Evolutionary conservation across 2,888 invertebrate genomes (phyloP), one percentile per base, ranked within the genome.

Genomic region (Luperina nickerlii): DNA sequence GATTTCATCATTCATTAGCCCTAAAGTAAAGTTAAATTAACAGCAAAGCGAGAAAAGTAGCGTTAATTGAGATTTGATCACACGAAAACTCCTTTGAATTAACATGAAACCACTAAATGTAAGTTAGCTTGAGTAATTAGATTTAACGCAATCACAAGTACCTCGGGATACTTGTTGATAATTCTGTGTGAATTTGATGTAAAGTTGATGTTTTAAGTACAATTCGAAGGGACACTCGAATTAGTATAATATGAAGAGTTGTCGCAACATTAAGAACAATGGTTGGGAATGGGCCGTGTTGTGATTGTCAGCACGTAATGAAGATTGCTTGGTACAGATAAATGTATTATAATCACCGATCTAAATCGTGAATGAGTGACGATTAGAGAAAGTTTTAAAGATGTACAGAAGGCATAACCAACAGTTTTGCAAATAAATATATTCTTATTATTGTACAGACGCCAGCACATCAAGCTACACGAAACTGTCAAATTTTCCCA

Each of bases 211-310:
- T 67, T 79, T 73, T 72, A 81, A 51, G 27, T 74, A 60, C 74
- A 77, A 79, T 83, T 70, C 32, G 66, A 86, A 87, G 89, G 90
- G 88, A 80, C 79, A 54, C 70, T 79, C n/a, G 32, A 82, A 74
- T 84, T 81, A 60, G 74, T 79, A n/a, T n/a, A n/a, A n/a, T n/a
- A 79, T 78, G 72, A 82, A 81, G 72, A 86, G 78, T 70, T 89
- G 82, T 82, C 65, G 88, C 80, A 89, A 89, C 73, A 18, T 18
- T 27, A 7, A 72, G 74, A 85, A 90, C 90, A 90, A 90, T 90
- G 79, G 81, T 79, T 88, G 88, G 73, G 86, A 85, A 83, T 76
- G 57, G 57, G 45, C 54, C 32, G 27, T 32, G 76, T n/a, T 78
- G 68, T 48, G 65, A 69, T 48, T 75, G 62, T 48, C 60, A 76